phyloP scores from a whole-genome alignment of 2,888 invertebrate genomes.

The Drepana falcataria region DNA sequence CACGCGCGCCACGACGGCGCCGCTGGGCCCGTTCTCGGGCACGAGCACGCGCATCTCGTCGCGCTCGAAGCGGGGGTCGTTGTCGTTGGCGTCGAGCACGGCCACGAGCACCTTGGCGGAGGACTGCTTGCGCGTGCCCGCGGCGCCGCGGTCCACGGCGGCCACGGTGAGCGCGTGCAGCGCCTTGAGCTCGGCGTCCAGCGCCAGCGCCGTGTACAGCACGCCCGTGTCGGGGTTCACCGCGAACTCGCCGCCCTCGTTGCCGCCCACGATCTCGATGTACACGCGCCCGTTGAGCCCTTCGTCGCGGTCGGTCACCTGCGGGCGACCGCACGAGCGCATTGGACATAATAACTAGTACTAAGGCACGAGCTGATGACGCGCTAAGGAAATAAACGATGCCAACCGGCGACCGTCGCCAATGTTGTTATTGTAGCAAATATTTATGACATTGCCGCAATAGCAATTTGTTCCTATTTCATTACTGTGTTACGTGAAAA shows the following conservation, averaged over 20 bases:
- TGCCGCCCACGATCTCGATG: slow-evolving; percentile 94
- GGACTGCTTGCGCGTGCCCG: slow-evolving; percentile 89
- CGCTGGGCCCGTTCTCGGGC: slow-evolving; percentile 92
- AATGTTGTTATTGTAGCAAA: too few relatives aligned
- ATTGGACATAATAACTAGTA: background rate
- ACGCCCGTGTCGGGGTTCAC: slow-evolving; percentile 94
- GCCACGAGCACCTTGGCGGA: slow-evolving; percentile 94
- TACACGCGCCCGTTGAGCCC: slow-evolving; percentile 91
- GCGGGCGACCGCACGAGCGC: background rate
- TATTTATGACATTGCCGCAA: too few relatives aligned
- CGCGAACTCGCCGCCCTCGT: slow-evolving; percentile 91
- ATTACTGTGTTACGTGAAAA: too few relatives aligned
- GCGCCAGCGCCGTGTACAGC: slow-evolving; percentile 87
- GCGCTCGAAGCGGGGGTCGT: slow-evolving; percentile 92
- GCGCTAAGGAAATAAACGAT: too few relatives aligned
- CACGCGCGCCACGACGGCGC: slow-evolving; percentile 90
- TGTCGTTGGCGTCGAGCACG: slow-evolving; percentile 95
- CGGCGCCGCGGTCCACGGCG: slow-evolving; percentile 92
- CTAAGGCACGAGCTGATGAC: too few relatives aligned
- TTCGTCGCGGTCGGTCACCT: slow-evolving; percentile 87
- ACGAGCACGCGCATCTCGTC: slow-evolving; percentile 84
- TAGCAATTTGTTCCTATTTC: too few relatives aligned
- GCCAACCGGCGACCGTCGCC: too few relatives aligned
- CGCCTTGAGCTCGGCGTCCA: slow-evolving; percentile 92
- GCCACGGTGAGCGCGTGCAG: slow-evolving; percentile 93